Evolutionary conservation across 2,888 invertebrate species (phyloP), one percentile per base, ranked within the genome.

Genomic region (Xestia ashworthii): DNA sequence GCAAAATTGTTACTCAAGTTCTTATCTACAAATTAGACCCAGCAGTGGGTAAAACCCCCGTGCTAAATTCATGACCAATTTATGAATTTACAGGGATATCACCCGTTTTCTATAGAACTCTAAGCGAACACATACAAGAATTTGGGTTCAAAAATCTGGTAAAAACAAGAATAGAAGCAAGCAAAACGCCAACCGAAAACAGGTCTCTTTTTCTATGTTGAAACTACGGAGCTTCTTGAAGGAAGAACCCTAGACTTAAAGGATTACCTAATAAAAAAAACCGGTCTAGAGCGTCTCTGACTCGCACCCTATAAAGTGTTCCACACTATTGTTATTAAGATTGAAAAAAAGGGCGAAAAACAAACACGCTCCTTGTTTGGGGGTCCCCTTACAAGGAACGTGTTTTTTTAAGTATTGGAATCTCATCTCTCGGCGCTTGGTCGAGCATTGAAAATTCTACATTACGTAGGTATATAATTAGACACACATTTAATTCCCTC

Each of bases 1-100:
- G 22, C 22, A 44, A 44, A 46, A 50, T 44, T 50, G 8, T 25
- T 50, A 32, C 25, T 50, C n/a, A 71, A 50, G 44, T 44, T 78
- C 38, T 78, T 70, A 50, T 50, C 41, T 58, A 58, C 16, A 58
- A 80, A 80, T 71, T 50, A n/a, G 41, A 12, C 4, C 19, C n/a
- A 38, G 22, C n/a, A 38, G 22, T 50, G 60, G 44, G 25, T 72
- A 44, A 80, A 62, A 73, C 14, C 60, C 11, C n/a, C 0, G 19
- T 50, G 11, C 12, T 32, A 2, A 38, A 71, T 53, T 44, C 14
- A 41, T 73, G 22, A 22, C n/a, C 1, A 14, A 32, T 64, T n/a
- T n/a, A n/a, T n/a, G n/a, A n/a, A n/a, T n/a, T 75, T 62, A n/a
- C 14, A 65, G 8, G 44, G 16, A 44, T 65, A n/a, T 8, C 1